Evolutionary conservation across 2,888 invertebrate species (phyloP), one percentile per base, ranked within the genome.

Genomic region (Apantesis nais): DNA sequence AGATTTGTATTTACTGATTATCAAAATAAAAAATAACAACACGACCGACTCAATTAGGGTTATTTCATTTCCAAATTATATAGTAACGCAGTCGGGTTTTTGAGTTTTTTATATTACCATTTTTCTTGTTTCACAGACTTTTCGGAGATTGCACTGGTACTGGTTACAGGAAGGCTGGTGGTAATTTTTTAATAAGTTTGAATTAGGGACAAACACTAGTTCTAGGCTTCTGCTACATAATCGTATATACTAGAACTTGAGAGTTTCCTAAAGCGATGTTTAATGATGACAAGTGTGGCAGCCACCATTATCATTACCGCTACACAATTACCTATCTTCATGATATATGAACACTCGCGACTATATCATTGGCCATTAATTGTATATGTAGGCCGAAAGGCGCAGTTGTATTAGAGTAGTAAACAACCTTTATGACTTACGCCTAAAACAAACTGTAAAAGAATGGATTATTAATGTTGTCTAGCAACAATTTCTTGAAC

Each of bases 241-340:
- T n/a, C n/a, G 14, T 58, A 58, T 29, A 16, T n/a, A 66, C 29
- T 29, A 58, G 58, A 16, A 25, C 25, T n/a, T 34, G 11, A 52
- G 29, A 39, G 31, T 9, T 52, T 62, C 3, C 55, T 58, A 41
- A 66, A 66, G 66, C 66, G 39, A 19, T 34, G 58, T 66, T 41
- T 58, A 58, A 60, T 58, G 34, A 63, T 58, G 41, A 64, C 16
- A 37, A 48, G 67, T 62, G 41, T 62, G 2, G 29, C 29, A 41
- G 58, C 39, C 39, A 58, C 39, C 29, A 41, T 12, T 66, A 58
- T 66, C 29, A 58, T 58, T 41, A 39, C 41, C 16, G 41, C 41
- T 41, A 66, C 55, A 39, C 37, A 55, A 44, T 9, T 55, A 58
- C 25, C 1, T 55, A 37, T 52, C 25, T 65, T 65, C 12, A 22